These are phyloP conservation scores for Micromussa lordhowensis DNA, from an alignment of 92 coral and sea anemone genomes.

Conservation along the genomic window DNA sequence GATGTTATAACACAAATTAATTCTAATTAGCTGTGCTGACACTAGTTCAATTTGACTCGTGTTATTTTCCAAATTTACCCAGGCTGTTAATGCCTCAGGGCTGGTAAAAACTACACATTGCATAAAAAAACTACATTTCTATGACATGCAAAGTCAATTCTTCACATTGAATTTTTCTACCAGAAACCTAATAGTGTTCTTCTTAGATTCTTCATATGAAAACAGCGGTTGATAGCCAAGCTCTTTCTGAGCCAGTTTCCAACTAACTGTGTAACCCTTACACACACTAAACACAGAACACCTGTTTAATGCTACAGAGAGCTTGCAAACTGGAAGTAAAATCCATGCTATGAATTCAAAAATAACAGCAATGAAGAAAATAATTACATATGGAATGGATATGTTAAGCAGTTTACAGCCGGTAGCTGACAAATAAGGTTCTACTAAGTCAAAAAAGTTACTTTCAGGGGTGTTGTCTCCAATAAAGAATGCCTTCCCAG, in stretches of 20 bases:
- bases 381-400: neutral
- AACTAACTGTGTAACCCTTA: constrained; percentile 15
- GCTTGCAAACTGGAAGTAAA: constrained; percentile 5
- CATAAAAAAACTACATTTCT: no score
- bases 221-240: constrained; percentile 40
- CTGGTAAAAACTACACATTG: neutral
- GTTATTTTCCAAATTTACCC: neutral
- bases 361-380: constrained; percentile 23
- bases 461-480: constrained; percentile 33
- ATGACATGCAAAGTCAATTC: neutral
- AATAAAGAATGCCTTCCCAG: constrained; percentile 27
- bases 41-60: no score
- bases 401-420: constrained; percentile 24
- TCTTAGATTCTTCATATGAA: constrained; percentile 30
- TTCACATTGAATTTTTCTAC: constrained; percentile 17
- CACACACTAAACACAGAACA: constrained; percentile 5
- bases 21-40: no score
- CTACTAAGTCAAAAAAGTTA: constrained; percentile 1
- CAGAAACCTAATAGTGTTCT: constrained; percentile 23
- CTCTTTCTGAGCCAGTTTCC: constrained; percentile 21
- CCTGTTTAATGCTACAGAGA: constrained; percentile 8
- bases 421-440: constrained; percentile 37
- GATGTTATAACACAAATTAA: no score
- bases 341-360: constrained; percentile 34
- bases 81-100: neutral